Percentiles rank a stretch among this genome's conserved stretches.
Conservation (phyloP, 2,888 invertebrate species). For the Trichacis sp. region DNA sequence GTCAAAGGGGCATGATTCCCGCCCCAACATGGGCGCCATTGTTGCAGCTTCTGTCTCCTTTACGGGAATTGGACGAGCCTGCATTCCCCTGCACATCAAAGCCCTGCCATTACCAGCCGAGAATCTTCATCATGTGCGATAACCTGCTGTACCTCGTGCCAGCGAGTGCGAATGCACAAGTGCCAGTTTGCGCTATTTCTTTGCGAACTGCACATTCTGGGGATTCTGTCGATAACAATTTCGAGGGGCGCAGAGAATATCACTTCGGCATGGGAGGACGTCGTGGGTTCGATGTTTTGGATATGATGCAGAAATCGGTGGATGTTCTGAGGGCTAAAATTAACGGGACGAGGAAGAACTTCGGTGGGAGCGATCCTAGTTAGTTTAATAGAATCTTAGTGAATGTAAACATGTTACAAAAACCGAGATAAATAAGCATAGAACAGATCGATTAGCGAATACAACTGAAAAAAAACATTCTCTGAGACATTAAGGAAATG, state of each 20-base stretch:
- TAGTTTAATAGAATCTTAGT: too few relatives aligned
- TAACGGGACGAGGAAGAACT: not conserved
- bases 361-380: not conserved
- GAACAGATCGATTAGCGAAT: too few relatives aligned
- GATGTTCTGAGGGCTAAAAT: not conserved
- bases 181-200: constrained; percentile 41
- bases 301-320: not conserved
- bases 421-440: too few relatives aligned
- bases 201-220: constrained; percentile 28
- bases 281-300: not conserved
- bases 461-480: too few relatives aligned
- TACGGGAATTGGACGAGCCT: constrained; percentile 6
- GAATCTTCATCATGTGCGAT: constrained; percentile 44
- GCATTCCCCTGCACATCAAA: constrained; percentile 42
- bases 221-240: constrained; percentile 28
- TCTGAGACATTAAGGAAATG: too few relatives aligned
- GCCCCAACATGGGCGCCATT: constrained; percentile 41
- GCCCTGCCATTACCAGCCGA: constrained; percentile 39
- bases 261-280: not conserved
- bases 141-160: constrained; percentile 41
- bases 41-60: constrained; percentile 37
- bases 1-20: constrained; percentile 34
- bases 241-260: not conserved
- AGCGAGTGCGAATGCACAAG: constrained; percentile 15
- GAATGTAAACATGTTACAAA: too few relatives aligned